Conservation (phyloP, 2,888 invertebrate species). For the Spodoptera littoralis region DNA sequence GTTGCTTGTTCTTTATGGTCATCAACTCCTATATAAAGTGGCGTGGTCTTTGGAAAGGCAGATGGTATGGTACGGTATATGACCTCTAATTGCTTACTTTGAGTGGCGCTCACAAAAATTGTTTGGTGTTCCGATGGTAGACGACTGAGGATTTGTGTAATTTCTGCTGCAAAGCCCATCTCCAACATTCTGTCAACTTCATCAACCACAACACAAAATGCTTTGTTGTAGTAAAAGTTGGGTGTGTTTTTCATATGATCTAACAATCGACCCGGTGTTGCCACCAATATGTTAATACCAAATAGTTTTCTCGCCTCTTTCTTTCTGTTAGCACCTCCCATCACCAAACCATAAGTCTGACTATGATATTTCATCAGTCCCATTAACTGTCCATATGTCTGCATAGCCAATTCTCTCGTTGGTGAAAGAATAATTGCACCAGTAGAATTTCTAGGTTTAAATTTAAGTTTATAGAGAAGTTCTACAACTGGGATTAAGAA, state of each 20-base stretch:
- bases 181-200: constrained; percentile 99
- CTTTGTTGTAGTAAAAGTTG: constrained; percentile 97
- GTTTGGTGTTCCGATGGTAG: constrained; percentile 97
- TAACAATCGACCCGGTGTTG: constrained; percentile 97
- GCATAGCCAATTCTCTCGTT: constrained; percentile 98
- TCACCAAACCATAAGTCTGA: constrained; percentile 97
- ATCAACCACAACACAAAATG: constrained; percentile 98
- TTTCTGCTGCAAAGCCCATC: constrained; percentile 99
- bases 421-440: constrained; percentile 98
- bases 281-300: constrained; percentile 97
- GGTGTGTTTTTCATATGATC: constrained; percentile 98
- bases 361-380: constrained; percentile 97
- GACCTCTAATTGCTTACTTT: constrained; percentile 96
- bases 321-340: constrained; percentile 97
- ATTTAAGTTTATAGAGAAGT: constrained; percentile 95
- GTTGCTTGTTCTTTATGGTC: constrained; percentile 95
- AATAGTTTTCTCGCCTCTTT: constrained; percentile 97
- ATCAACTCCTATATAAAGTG: constrained; percentile 97
- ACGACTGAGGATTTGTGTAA: constrained; percentile 97
- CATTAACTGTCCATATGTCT: constrained; percentile 98
- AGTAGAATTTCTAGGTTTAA: constrained; percentile 98
- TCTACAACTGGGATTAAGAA: constrained; percentile 99
- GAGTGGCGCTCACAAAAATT: constrained; percentile 99
- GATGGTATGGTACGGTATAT: constrained; percentile 88
- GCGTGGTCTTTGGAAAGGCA: constrained; percentile 96